Evolutionary conservation across 1,140 invertebrate genomes (phyloP).

Genomic region (Sinella curviseta): DNA sequence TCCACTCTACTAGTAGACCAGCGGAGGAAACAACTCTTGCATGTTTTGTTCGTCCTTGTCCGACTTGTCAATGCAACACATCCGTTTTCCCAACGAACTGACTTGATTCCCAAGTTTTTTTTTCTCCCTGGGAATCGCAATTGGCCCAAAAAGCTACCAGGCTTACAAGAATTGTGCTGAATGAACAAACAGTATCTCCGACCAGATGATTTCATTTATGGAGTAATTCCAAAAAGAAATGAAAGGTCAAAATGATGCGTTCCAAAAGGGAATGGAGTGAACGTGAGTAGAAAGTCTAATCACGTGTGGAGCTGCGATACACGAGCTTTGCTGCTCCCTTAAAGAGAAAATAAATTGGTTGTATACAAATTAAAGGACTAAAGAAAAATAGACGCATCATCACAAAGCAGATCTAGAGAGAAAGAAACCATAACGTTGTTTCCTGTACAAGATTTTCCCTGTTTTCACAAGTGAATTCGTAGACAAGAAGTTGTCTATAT

Average conservation of each 20-base stretch:
- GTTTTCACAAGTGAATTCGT: too few species aligned
- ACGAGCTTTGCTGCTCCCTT: too few species aligned
- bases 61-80: background rate
- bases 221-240: background rate
- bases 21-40: background rate
- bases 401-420: too few species aligned
- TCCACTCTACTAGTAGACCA: too few species aligned
- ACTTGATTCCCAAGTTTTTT: background rate
- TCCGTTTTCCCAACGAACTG: background rate
- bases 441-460: too few species aligned
- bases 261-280: background rate
- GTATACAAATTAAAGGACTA: background rate
- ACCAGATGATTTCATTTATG: conserved; percentile 5
- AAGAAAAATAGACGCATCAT: background rate
- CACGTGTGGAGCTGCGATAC: too few species aligned
- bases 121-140: background rate
- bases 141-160: background rate
- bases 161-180: background rate
- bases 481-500: background rate
- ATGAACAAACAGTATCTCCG: background rate
- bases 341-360: background rate
- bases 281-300: background rate
- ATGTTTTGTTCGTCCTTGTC: background rate
- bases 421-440: too few species aligned
- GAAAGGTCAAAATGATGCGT: background rate